Conservation (phyloP, 1,140 invertebrate genomes). For the Caenorhabditis inopinata region DNA sequence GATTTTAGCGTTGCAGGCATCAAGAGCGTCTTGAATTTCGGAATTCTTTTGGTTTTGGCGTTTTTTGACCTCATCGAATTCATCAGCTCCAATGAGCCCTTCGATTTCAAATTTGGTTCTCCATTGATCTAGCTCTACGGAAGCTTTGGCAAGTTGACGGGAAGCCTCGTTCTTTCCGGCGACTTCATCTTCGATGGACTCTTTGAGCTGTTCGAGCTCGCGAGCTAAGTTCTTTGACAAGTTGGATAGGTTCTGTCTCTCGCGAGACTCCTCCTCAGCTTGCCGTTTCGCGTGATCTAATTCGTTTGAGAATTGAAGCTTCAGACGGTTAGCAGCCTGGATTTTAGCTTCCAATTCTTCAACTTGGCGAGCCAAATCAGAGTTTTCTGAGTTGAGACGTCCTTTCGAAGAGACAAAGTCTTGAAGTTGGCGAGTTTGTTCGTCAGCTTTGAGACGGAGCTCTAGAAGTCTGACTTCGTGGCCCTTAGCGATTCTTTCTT, state of each 20-base stretch:
- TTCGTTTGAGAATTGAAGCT: constrained; percentile 88
- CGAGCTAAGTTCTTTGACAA: constrained; percentile 82
- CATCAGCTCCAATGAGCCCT: constrained; percentile 84
- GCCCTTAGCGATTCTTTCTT: constrained; percentile 53
- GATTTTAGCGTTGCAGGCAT: constrained; percentile 94
- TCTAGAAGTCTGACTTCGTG: constrained; percentile 75
- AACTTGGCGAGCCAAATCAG: constrained; percentile 85
- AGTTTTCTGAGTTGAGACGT: constrained; percentile 93
- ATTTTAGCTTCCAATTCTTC: constrained; percentile 96
- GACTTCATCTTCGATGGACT: constrained; percentile 92
- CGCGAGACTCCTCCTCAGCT: constrained; percentile 86
- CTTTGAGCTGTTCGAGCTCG: constrained; percentile 92
- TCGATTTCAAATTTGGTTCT: constrained; percentile 94
- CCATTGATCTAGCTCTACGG: constrained; percentile 88
- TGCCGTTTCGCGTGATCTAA: constrained; percentile 93
- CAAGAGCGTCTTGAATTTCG: constrained; percentile 94
- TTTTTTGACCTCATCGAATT: constrained; percentile 83
- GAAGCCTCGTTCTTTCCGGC: constrained; percentile 73
- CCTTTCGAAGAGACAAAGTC: constrained; percentile 94
- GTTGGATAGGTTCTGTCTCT: constrained; percentile 66
- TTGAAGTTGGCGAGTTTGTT: constrained; percentile 87
- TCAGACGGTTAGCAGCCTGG: constrained; percentile 91
- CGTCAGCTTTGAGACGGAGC: constrained; percentile 89
- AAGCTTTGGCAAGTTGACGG: constrained; percentile 93
- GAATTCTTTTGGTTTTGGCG: constrained; percentile 92